Conservation (phyloP, 2,888 invertebrate genomes). For the Tineola bisselliella region DNA sequence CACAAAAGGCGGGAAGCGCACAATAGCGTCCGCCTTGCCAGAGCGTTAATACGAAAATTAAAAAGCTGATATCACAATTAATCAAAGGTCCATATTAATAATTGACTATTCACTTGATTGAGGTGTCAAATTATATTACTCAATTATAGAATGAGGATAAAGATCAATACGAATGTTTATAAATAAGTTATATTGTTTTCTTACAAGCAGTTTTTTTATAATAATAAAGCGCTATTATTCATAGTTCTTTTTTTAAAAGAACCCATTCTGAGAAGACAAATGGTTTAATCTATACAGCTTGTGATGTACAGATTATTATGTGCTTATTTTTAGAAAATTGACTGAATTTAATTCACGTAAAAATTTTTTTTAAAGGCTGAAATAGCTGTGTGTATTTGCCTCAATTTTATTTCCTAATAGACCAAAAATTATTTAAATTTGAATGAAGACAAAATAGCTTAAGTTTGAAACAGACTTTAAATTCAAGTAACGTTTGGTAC, state of each 20-base stretch:
- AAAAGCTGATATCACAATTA: constrained; percentile 68
- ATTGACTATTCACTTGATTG: constrained; percentile 62
- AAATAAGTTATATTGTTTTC: constrained; percentile 24
- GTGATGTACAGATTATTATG: too few species aligned
- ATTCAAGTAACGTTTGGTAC: too few species aligned
- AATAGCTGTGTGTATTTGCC: too few species aligned
- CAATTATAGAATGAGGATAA: constrained; percentile 34
- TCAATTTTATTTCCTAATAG: too few species aligned
- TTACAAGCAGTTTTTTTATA: neutral
- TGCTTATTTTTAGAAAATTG: too few species aligned
- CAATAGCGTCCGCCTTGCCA: constrained; percentile 19
- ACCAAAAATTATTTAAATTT: too few species aligned
- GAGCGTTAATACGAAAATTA: constrained; percentile 68
- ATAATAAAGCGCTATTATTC: neutral
- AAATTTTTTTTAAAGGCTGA: too few species aligned
- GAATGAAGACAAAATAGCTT: too few species aligned
- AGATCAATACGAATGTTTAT: constrained; percentile 34
- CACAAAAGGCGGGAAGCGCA: constrained; percentile 19
- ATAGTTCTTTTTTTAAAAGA: neutral
- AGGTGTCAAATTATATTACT: constrained; percentile 68
- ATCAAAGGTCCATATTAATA: constrained; percentile 66
- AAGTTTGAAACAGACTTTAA: too few species aligned
- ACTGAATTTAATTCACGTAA: too few species aligned
- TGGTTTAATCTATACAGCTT: neutral
- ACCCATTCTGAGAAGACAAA: neutral